Percentiles rank a stretch among this genome's conserved stretches.
Evolutionary conservation across 2,888 invertebrate genomes (phyloP).

Genomic region (Phengaris alcon): DNA sequence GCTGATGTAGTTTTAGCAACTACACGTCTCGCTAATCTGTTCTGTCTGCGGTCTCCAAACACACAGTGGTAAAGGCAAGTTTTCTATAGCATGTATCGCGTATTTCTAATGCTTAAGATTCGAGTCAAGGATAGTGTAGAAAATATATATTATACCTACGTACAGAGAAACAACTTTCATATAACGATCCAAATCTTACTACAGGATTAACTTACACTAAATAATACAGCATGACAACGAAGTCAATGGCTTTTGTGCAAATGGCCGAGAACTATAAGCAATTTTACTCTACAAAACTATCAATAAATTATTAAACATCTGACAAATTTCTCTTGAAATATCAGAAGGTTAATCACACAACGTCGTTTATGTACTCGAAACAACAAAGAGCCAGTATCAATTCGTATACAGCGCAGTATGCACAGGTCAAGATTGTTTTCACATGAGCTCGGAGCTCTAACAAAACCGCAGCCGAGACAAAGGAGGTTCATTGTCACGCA

Average conservation of each 20-base stretch:
- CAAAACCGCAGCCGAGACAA: conserved; percentile 51
- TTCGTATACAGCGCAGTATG: conserved; percentile 24
- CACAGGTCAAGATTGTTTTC: conserved; percentile 53
- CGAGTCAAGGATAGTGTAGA: too few relatives aligned
- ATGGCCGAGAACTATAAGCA: too few relatives aligned
- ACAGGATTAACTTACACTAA: too few relatives aligned
- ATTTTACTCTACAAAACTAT: not conserved
- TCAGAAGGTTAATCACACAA: not conserved
- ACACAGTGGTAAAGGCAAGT: too few relatives aligned
- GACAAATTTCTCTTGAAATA: not conserved
- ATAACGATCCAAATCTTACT: too few relatives aligned
- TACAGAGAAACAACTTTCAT: too few relatives aligned
- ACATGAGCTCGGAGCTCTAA: conserved; percentile 39
- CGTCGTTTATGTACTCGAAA: not conserved
- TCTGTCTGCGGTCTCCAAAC: not conserved
- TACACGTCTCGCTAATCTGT: not conserved
- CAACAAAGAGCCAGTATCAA: conserved; percentile 22
- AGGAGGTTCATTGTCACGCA: conserved; percentile 45
- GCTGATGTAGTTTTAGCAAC: not conserved
- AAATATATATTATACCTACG: too few relatives aligned
- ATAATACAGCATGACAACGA: too few relatives aligned
- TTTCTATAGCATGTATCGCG: too few relatives aligned
- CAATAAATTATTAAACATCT: too few relatives aligned
- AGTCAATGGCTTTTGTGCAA: too few relatives aligned
- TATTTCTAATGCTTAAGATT: too few relatives aligned